Evolutionary conservation across 2,113 vertebrate genomes (phyloP).

Genomic region (Bubo scandiacus): DNA sequence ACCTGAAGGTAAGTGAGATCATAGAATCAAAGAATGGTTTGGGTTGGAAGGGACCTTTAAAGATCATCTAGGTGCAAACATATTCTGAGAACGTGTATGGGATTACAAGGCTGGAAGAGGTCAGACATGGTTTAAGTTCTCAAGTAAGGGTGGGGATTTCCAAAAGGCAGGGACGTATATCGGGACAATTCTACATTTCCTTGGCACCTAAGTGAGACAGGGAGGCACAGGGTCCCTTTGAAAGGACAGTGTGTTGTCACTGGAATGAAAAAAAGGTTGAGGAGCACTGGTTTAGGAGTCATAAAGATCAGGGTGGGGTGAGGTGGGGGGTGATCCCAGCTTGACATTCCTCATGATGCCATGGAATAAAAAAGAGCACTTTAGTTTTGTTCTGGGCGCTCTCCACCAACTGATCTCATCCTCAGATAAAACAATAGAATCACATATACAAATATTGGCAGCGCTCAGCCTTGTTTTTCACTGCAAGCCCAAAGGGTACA

Average conservation of each 20-base stretch:
- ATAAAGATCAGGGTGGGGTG: background rate
- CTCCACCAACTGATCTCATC: background rate
- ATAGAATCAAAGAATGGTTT: background rate
- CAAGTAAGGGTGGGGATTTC: background rate
- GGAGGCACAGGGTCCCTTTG: background rate
- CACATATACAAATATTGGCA: background rate
- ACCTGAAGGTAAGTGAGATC: background rate
- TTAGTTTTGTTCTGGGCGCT: background rate
- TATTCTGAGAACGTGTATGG: background rate
- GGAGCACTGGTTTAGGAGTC: background rate
- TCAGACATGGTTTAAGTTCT: background rate
- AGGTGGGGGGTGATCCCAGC: background rate
- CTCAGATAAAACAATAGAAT: background rate
- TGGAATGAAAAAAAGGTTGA: background rate
- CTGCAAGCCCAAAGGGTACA: background rate
- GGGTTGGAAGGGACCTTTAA: background rate
- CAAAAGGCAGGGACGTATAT: fast-evolving
- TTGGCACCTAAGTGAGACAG: background rate
- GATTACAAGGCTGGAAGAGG: background rate
- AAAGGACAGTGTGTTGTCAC: background rate
- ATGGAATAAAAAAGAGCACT: background rate
- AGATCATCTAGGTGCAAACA: background rate
- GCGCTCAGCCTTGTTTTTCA: conserved; percentile 20
- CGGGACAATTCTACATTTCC: background rate
- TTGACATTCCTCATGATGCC: background rate